These are phyloP conservation scores for Gisinianus flammeolus DNA, from an alignment of 2,888 invertebrate species.

Conservation along the genomic window DNA sequence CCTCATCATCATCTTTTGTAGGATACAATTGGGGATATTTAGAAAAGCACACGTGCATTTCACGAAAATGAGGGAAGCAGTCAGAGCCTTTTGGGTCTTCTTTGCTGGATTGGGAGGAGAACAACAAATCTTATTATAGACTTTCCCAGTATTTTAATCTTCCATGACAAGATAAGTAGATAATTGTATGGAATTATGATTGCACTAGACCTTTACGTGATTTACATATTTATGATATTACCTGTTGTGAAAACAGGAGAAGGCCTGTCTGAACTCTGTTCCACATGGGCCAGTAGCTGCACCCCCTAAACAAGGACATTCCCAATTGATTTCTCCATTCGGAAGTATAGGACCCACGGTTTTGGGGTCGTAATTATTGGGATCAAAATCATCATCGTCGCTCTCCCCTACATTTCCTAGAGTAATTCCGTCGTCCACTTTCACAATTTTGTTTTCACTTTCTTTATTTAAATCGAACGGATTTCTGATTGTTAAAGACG, in stretches of 20 bases:
- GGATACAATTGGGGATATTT: conserved; percentile 81
- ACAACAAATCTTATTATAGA: not conserved
- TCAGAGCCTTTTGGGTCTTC: conserved; percentile 92
- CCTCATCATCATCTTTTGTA: conserved; percentile 60
- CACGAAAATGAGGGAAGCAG: conserved; percentile 86
- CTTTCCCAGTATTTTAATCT: not conserved
- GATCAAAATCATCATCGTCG: conserved; percentile 60
- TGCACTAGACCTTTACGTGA: not conserved
- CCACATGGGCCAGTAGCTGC: conserved; percentile 98
- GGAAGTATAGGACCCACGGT: conserved; percentile 80
- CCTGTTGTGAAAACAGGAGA: conserved; percentile 94
- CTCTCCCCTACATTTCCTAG: conserved; percentile 34
- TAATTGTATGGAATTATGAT: no score
- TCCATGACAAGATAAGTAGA: not conserved
- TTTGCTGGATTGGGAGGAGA: conserved; percentile 61
- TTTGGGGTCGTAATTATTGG: conserved; percentile 70
- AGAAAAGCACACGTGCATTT: conserved; percentile 90
- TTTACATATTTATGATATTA: conserved; percentile 53
- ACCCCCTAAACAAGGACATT: conserved; percentile 95
- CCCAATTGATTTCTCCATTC: conserved; percentile 94
- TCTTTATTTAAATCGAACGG: conserved; percentile 34
- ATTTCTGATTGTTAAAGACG: conserved; percentile 29
- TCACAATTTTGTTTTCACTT: conserved; percentile 32
- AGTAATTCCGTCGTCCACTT: conserved; percentile 24
- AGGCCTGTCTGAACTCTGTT: conserved; percentile 88